Conservation (phyloP, 1,140 invertebrate genomes). For the Melipona quadrifasciata region DNA sequence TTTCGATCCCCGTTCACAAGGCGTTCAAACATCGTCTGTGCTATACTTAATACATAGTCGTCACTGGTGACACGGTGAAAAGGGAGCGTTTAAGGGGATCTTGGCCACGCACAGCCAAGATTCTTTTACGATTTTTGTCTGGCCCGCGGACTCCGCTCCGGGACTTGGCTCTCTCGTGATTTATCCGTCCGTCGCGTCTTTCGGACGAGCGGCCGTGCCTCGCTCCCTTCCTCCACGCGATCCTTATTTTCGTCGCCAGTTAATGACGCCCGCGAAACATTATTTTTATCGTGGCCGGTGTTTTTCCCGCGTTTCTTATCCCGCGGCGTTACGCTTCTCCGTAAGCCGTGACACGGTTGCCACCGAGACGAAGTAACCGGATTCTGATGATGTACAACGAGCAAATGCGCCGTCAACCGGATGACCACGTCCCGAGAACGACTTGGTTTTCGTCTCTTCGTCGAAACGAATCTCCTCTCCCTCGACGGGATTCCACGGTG, state of each 20-base stretch:
- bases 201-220: slow-evolving; percentile 1
- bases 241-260: slow-evolving; percentile 67
- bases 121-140: slow-evolving; percentile 76
- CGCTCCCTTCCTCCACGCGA: not conserved
- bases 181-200: slow-evolving; percentile 66
- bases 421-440: not conserved
- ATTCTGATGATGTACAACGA: slow-evolving; percentile 45
- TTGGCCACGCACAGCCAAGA: too few species aligned
- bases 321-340: slow-evolving; percentile 31
- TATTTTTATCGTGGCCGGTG: slow-evolving; percentile 63
- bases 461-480: not conserved
- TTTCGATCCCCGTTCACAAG: too few species aligned
- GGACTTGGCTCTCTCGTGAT: slow-evolving; percentile 64
- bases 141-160: slow-evolving; percentile 40
- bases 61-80: not conserved
- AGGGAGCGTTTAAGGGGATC: slow-evolving; percentile 36
- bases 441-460: not conserved
- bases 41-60: too few species aligned
- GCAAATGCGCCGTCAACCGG: not conserved
- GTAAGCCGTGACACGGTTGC: not conserved
- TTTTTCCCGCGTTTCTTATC: slow-evolving; percentile 32
- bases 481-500: not conserved
- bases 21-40: too few species aligned
- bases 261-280: slow-evolving; percentile 67
- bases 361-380: slow-evolving; percentile 19